Conservation (phyloP, 1,140 invertebrate species). For the Pemphigus obesinymphae region DNA sequence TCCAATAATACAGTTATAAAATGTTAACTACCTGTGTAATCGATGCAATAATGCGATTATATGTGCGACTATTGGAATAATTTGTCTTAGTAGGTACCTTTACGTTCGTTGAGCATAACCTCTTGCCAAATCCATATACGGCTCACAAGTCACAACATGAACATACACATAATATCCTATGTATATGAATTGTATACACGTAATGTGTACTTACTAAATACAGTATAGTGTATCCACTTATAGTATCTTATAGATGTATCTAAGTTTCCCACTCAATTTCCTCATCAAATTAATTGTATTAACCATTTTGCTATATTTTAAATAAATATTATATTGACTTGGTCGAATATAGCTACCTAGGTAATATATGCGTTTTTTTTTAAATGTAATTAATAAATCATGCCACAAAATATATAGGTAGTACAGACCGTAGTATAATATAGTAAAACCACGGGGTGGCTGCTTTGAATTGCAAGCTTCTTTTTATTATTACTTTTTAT, state of each 20-base stretch:
- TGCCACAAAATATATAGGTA: background rate
- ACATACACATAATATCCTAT: background rate
- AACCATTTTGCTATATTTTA: background rate
- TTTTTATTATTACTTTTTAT: background rate
- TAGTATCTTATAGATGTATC: background rate
- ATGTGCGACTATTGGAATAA: conserved; percentile 10
- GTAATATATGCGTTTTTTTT: background rate
- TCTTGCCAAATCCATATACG: conserved; percentile 1
- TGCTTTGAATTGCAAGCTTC: background rate
- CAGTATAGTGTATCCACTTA: background rate
- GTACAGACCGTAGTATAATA: background rate
- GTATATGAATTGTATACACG: too few relatives aligned
- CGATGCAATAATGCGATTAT: background rate
- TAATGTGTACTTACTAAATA: background rate
- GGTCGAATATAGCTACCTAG: background rate
- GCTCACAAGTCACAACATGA: background rate
- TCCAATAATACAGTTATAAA: conserved; percentile 36
- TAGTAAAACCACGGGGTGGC: background rate
- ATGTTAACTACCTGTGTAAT: conserved; percentile 28
- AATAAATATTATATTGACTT: background rate
- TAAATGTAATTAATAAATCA: background rate
- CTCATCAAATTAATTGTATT: background rate
- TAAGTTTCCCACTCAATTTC: background rate
- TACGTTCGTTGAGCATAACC: background rate
- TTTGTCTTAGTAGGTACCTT: background rate